Base-by-base conservation (phyloP, 2,888 invertebrate species). In the Ceramica pisi region DNA sequence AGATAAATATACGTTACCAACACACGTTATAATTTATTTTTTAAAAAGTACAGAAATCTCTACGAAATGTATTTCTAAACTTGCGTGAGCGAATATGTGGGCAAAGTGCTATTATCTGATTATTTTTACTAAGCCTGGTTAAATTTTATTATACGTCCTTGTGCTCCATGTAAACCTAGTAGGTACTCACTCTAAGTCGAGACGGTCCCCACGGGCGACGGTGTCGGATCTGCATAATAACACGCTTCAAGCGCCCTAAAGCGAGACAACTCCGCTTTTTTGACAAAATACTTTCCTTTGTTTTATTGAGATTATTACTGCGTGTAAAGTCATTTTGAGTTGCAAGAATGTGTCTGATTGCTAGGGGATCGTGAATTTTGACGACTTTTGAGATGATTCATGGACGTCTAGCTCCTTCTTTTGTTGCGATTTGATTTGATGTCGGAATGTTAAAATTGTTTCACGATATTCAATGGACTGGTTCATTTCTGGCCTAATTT, bases 321-420 rank as follows among this genome's bases (percentile, higher is more conserved):
- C 50, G 64, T 61, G 46, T 92, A 92, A 92, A 92, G 91, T 88
- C 90, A 91, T 62, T 79, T 91, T 61, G 31, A 12, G 1, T 51
- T 31, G n/a, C 0, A 46, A 26, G 82, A 80, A 80, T 81, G 82
- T 66, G 23, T 72, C 55, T 71, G 64, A 81, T 81, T 67, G 41
- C 9, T 50, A 9, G 2, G 51, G 14, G 10, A 38, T 66, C 53
- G 44, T 44, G 41, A 67, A 57, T 65, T 65, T 62, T 21, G 41
- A 16, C 1, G 21, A 67, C 12, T 48, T 41, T 61, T 38, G 10
- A 46, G n/a, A 38, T 46, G 73, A 75, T n/a, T 79, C 53, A 72
- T 78, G 1, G 38, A 16, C 26, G 19, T 57, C 41, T 38, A 63
- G 31, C 21, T 48, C 12, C 31, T 59, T 59, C 1, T 26, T 77